These are phyloP conservation scores for Atlantisia rogersi DNA, from an alignment of 2,113 vertebrate species.

Conservation along the genomic window DNA sequence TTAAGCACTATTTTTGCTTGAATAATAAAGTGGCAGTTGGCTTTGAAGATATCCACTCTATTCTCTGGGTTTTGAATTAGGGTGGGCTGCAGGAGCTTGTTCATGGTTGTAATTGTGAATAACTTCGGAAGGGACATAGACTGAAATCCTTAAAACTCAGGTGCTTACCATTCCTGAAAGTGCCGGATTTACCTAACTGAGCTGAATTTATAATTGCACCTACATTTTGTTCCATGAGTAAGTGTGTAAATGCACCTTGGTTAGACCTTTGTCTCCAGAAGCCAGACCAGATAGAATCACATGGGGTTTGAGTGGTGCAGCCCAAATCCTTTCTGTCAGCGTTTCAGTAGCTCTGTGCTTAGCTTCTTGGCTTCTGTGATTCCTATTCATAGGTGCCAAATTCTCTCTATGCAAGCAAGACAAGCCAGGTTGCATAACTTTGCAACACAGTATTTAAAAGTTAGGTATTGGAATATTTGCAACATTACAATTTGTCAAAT, in stretches of 20 bases:
- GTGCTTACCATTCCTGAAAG: neutral
- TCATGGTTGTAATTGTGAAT: neutral
- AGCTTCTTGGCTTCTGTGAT: neutral
- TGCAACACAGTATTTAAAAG: neutral
- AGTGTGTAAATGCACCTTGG: neutral
- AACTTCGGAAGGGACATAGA: neutral
- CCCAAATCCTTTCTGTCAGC: neutral
- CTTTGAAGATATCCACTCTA: neutral
- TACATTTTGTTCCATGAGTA: neutral
- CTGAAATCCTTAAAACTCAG: neutral
- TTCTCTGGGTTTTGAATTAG: neutral
- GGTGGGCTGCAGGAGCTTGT: neutral
- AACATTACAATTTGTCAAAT: neutral
- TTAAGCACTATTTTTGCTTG: neutral
- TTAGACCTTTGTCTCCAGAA: neutral
- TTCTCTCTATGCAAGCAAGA: neutral
- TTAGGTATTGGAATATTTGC: neutral
- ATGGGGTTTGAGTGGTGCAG: neutral
- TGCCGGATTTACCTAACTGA: neutral
- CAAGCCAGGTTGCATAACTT: conserved; percentile 1
- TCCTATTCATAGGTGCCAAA: neutral
- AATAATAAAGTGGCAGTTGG: neutral
- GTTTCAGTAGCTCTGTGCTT: neutral
- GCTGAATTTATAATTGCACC: neutral
- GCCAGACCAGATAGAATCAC: neutral